phyloP scores from a whole-genome alignment of 1,140 invertebrate genomes.

The Drosophila fuyamai region DNA sequence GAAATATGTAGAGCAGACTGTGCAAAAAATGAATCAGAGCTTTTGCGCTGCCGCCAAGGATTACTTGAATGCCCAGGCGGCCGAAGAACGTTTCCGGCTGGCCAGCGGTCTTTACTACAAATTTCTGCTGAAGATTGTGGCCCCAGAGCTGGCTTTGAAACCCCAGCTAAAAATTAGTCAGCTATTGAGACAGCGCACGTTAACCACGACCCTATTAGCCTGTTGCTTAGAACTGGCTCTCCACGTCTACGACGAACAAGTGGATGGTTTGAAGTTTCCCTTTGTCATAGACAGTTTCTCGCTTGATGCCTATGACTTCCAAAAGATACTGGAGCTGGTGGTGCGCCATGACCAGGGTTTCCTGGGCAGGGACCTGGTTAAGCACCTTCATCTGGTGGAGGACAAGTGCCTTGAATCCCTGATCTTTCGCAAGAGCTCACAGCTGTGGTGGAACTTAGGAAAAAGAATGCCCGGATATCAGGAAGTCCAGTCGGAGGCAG shows the following conservation, averaged over 20 bases:
- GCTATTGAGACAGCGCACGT: slow-evolving; percentile 87
- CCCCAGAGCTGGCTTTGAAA: slow-evolving; percentile 90
- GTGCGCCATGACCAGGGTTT: slow-evolving; percentile 94
- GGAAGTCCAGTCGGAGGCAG: slow-evolving; percentile 85
- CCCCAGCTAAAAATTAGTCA: slow-evolving; percentile 87
- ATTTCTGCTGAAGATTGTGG: slow-evolving; percentile 93
- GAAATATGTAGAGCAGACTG: slow-evolving; percentile 3
- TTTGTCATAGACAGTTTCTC: slow-evolving; percentile 94
- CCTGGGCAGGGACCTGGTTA: slow-evolving; percentile 95
- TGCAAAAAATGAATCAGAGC: slow-evolving; percentile 20
- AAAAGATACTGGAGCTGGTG: slow-evolving; percentile 97
- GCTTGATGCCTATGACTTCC: slow-evolving; percentile 95
- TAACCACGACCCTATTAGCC: slow-evolving; percentile 94
- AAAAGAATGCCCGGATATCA: slow-evolving; percentile 87
- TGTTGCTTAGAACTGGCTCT: slow-evolving; percentile 97
- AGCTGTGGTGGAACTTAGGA: slow-evolving; percentile 91
- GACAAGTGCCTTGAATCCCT: slow-evolving; percentile 96
- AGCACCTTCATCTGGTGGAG: slow-evolving; percentile 97
- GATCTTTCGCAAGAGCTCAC: slow-evolving; percentile 94
- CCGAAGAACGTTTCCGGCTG: slow-evolving; percentile 24
- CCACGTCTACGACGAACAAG: slow-evolving; percentile 91
- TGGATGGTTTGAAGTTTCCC: slow-evolving; percentile 90
- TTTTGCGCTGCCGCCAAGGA: slow-evolving; percentile 8
- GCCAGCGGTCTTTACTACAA: slow-evolving; percentile 90
- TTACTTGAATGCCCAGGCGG: neutral